Evolutionary conservation across 2,113 vertebrate genomes (phyloP).

Genomic region (Trogon surrucura): DNA sequence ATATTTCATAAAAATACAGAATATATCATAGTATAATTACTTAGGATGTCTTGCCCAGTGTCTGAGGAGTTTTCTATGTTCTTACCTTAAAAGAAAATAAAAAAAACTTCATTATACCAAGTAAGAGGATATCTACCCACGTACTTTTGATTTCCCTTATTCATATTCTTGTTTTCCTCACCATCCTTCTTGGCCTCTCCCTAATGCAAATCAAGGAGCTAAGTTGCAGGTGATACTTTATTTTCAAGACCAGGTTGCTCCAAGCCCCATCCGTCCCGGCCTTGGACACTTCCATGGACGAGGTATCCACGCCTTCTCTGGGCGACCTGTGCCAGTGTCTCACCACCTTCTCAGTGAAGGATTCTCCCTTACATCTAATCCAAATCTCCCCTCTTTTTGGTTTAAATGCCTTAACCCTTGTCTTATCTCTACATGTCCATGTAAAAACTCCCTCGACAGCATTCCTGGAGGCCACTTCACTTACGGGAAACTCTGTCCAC

Average conservation of each 20-base stretch:
- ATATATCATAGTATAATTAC: neutral
- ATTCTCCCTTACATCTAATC: neutral
- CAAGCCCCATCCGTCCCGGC: neutral
- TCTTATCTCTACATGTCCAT: neutral
- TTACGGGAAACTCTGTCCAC: neutral
- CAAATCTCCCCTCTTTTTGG: neutral
- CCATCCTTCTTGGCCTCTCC: neutral
- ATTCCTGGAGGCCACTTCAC: neutral
- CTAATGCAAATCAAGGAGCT: neutral
- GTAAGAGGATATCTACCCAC: neutral
- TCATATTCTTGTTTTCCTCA: neutral
- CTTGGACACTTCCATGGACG: neutral
- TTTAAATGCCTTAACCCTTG: too few species aligned
- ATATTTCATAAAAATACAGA: constrained; percentile 41
- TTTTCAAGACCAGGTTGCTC: neutral
- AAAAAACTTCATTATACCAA: neutral
- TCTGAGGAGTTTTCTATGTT: neutral
- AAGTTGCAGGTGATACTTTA: neutral
- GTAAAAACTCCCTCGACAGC: neutral
- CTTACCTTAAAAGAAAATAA: neutral
- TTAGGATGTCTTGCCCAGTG: neutral
- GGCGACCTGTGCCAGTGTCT: neutral
- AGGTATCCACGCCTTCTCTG: neutral
- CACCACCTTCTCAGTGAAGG: neutral
- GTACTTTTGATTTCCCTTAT: neutral